A percentile compares a stretch with the other conserved stretches of the same genome.
These are phyloP conservation scores for Oxyteleia sp. DNA, from an alignment of 2,888 invertebrate genomes.

Conservation along the genomic window DNA sequence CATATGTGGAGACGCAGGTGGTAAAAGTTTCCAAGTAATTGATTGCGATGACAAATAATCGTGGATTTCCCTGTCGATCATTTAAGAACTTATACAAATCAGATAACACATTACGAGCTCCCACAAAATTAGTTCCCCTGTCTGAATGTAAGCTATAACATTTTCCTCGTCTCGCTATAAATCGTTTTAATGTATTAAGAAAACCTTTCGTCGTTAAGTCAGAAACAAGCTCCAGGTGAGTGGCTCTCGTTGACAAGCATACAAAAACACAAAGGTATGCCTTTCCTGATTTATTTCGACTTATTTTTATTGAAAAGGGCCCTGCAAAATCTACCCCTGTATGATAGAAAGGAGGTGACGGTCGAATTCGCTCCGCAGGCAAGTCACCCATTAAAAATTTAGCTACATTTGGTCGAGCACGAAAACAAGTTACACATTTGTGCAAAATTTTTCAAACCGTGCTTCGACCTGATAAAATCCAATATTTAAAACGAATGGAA, in stretches of 20 bases:
- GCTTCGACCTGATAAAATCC: too few species aligned
- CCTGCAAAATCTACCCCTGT: not conserved
- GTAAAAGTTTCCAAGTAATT: not conserved
- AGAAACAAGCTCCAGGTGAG: constrained; percentile 1
- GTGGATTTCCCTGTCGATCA: not conserved
- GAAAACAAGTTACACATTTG: too few species aligned
- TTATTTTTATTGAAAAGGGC: not conserved
- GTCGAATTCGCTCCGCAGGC: not conserved
- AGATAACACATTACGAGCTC: not conserved
- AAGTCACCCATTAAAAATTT: not conserved
- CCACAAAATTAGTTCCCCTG: not conserved
- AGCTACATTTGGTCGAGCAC: too few species aligned
- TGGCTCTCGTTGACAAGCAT: not conserved
- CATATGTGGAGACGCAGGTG: not conserved
- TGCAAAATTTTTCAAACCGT: too few species aligned
- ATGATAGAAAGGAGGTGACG: not conserved
- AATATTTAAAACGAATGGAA: not conserved
- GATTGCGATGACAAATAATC: not conserved
- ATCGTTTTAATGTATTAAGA: not conserved
- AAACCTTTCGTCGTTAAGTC: not conserved
- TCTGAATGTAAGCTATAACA: not conserved
- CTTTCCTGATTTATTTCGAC: not conserved
- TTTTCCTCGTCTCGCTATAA: not conserved
- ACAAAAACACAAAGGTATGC: not conserved
- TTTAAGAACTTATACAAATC: not conserved